phyloP scores from a whole-genome alignment of 2,888 invertebrate genomes.

The Latrodectus hesperus region DNA sequence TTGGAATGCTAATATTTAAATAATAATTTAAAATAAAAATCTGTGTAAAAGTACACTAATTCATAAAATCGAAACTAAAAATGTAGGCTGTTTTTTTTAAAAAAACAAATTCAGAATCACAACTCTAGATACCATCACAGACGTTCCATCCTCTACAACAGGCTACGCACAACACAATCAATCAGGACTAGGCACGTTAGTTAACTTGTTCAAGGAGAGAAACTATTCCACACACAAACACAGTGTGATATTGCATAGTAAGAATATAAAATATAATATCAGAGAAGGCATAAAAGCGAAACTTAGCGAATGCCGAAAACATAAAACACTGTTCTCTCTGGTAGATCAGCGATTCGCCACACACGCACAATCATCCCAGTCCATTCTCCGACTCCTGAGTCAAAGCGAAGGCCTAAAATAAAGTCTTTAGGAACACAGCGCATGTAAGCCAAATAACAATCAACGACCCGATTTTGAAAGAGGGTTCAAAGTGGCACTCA shows the following conservation, averaged over 20 bases:
- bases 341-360: not conserved
- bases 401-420: not conserved
- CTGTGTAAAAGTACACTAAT: too few relatives aligned
- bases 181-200: constrained; percentile 21
- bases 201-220: not conserved
- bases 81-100: too few relatives aligned
- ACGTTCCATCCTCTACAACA: not conserved
- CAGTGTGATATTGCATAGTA: constrained; percentile 62
- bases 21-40: too few relatives aligned
- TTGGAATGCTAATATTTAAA: too few relatives aligned
- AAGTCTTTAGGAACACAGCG: not conserved
- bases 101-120: too few relatives aligned
- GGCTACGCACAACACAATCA: not conserved
- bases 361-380: too few relatives aligned
- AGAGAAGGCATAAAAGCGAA: constrained; percentile 56
- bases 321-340: constrained; percentile 1
- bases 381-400: not conserved
- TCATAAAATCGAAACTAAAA: too few relatives aligned
- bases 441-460: not conserved
- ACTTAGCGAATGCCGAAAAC: constrained; percentile 22
- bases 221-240: not conserved
- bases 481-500: too few relatives aligned
- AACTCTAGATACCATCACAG: not conserved
- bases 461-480: not conserved
- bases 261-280: constrained; percentile 33